Conservation (phyloP, 2,113 vertebrate species). For the Edolisoma coerulescens region DNA sequence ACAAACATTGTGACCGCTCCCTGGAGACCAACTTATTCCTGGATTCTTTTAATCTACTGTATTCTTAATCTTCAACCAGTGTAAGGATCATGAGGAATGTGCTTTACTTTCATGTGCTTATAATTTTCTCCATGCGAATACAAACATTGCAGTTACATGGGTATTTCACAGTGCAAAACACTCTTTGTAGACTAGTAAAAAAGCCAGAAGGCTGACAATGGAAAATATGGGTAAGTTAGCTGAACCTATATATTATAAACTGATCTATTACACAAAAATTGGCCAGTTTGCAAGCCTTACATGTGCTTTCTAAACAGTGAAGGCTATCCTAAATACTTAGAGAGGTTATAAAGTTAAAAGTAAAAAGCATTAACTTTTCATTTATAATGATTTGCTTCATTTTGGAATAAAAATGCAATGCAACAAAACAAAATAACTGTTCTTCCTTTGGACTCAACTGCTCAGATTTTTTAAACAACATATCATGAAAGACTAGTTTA, state of each 20-base stretch:
- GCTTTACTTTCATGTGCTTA: slow-evolving; percentile 40
- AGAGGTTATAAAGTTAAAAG: neutral
- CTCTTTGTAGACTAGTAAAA: neutral
- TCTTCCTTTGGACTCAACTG: neutral
- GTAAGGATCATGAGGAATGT: slow-evolving; percentile 52
- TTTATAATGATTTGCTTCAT: neutral
- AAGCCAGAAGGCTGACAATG: neutral
- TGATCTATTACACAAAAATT: neutral
- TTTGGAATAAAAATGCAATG: neutral
- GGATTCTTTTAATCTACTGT: slow-evolving; percentile 60
- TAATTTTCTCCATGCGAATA: slow-evolving; percentile 32
- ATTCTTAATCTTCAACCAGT: slow-evolving; percentile 40
- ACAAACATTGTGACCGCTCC: neutral
- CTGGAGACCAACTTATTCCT: slow-evolving; percentile 6
- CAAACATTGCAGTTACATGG: slow-evolving; percentile 18
- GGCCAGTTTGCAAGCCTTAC: neutral
- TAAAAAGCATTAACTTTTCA: neutral
- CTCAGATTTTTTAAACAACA: neutral
- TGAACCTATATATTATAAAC: neutral
- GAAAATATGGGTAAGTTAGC: neutral
- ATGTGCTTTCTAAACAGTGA: neutral
- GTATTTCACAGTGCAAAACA: neutral
- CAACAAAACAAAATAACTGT: neutral
- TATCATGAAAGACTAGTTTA: neutral
- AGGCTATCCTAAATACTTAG: neutral